phyloP scores from a whole-genome alignment of 2,888 invertebrate genomes.

The Eupithecia subfuscata region DNA sequence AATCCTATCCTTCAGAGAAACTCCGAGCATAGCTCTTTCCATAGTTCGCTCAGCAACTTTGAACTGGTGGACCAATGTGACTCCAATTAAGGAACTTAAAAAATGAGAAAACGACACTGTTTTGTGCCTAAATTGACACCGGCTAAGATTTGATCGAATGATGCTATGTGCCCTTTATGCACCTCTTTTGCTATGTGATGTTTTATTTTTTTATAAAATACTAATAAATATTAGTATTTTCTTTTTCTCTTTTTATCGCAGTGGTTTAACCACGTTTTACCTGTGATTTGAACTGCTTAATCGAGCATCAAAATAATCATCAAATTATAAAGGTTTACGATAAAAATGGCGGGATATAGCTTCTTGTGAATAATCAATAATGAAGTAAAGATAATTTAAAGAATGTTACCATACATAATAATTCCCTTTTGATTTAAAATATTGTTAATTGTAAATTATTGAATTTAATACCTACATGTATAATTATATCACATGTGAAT shows the following conservation, averaged over 20 bases:
- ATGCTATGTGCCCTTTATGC: background rate
- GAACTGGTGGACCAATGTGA: no score
- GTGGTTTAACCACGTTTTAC: constrained; percentile 33
- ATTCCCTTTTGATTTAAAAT: background rate
- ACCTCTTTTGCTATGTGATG: background rate
- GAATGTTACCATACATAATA: background rate
- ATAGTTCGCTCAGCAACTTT: no score
- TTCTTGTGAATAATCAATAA: background rate
- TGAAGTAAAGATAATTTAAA: background rate
- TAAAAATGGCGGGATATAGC: background rate
- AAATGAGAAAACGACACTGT: background rate
- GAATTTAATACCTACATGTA: background rate
- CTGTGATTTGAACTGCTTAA: constrained; percentile 30
- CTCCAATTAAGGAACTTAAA: background rate
- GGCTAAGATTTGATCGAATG: background rate
- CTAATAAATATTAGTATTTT: no score
- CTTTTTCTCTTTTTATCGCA: no score
- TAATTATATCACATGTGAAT: background rate
- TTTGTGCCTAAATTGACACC: background rate
- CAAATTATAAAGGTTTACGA: background rate
- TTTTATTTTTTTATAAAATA: constrained; percentile 1
- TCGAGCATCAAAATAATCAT: background rate
- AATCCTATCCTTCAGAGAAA: no score
- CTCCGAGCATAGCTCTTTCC: no score
- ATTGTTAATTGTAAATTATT: background rate